Evolutionary conservation across 1,140 invertebrate genomes (phyloP), one percentile per base, ranked within the genome.

Genomic region (Gryon sp.): DNA sequence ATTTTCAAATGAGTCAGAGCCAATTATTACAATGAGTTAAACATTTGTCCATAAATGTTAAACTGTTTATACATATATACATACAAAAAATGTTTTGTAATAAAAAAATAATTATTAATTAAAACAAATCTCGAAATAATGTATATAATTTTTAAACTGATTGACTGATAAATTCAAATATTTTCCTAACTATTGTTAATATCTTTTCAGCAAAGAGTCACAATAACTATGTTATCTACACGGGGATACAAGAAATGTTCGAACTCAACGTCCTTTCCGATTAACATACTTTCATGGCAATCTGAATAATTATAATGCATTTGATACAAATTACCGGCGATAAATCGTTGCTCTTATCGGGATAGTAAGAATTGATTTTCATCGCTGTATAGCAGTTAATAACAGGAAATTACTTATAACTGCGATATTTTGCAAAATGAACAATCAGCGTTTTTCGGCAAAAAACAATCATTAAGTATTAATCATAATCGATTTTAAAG

Each of bases 241-340:
- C n/a, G n/a, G n/a, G n/a, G 40, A 70, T 70, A 48, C 50, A 72
- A 62, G 55, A 70, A 53, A 65, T 65, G 26, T 16, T 43, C 8
- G 1, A 53, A 53, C 28, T 48, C 19, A 52, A 38, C 18, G 28
- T 52, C 12, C n/a, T 22, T 50, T 60, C 7, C 3, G 19, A 74
- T 74, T 66, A 52, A 0, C 70, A 74, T 74, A 45, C 45, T 8
- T 32, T 40, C 20, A 52, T 32, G 22, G 60, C 28, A 40, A 60
- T 60, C 18, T 30, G 53, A 60, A 74, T 74, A 60, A 75, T 75
- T 40, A 36, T 9, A 19, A n/a, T 2, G 11, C 12, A 14, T 26
- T 60, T 16, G 18, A 30, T 46, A 55, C n/a, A 24, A 38, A 66
- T 19, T 14, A 26, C 57, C 18, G 59, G 19, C 59, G 48, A 48